These are phyloP conservation scores for Cricetomys ansorgei DNA, from an alignment of 2,113 vertebrate species.

Conservation along the genomic window DNA sequence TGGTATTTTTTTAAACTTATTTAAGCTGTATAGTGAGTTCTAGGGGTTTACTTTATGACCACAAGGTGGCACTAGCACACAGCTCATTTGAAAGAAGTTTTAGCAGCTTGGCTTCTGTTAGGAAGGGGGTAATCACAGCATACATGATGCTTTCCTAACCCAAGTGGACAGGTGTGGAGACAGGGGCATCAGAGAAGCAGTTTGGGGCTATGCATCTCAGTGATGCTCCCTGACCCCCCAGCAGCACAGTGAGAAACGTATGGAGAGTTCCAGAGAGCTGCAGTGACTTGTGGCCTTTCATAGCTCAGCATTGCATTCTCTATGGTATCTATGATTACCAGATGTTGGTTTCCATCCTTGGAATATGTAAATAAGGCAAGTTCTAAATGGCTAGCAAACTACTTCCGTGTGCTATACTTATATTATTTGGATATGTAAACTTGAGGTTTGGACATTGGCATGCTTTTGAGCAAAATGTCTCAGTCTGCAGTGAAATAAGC, in stretches of 20 bases:
- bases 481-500: neutral
- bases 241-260: too few species aligned
- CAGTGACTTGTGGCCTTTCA: neutral
- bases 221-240: neutral
- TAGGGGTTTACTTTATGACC: neutral
- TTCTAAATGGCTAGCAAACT: neutral
- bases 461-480: neutral
- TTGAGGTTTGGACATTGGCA: neutral
- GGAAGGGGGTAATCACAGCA: neutral
- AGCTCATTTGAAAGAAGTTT: neutral
- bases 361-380: neutral
- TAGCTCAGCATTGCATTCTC: neutral
- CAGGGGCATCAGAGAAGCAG: neutral
- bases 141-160: accelerated
- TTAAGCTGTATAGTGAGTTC: neutral
- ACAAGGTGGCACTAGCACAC: slow-evolving; percentile 8
- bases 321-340: neutral
- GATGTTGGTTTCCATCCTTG: neutral
- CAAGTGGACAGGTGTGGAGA: too few species aligned
- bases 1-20: neutral
- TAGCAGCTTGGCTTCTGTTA: neutral
- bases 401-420: neutral
- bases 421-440: neutral
- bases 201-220: neutral
- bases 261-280: neutral